phyloP scores from a whole-genome alignment of 2,888 invertebrate species.

The Eucera pruinosa region DNA sequence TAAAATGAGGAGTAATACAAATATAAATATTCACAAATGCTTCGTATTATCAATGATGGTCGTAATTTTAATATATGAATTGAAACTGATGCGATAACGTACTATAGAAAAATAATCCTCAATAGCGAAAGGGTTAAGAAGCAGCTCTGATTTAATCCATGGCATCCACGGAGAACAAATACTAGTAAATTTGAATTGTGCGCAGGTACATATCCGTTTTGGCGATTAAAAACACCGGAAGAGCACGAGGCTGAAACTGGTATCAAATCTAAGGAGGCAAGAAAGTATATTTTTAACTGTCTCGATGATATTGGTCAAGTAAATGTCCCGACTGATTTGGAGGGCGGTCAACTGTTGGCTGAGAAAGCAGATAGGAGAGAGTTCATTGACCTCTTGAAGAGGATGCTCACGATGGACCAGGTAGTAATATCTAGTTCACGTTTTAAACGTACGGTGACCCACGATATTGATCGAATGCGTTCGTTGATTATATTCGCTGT shows the following conservation, averaged over 20 bases:
- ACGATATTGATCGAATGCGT: no score
- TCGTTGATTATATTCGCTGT: no score
- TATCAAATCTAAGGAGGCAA: conserved; percentile 99
- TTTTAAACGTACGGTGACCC: conserved; percentile 23
- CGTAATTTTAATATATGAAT: no score
- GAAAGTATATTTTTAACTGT: conserved; percentile 99
- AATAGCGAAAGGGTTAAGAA: no score
- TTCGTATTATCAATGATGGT: no score
- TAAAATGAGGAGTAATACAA: no score
- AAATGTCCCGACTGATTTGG: conserved; percentile 98
- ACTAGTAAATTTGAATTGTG: not conserved
- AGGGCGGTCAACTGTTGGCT: conserved; percentile 97
- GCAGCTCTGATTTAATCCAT: no score
- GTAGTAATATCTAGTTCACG: conserved; percentile 86
- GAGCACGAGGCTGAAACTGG: conserved; percentile 99
- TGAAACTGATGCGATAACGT: no score
- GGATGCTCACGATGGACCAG: conserved; percentile 99
- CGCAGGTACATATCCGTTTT: conserved; percentile 90
- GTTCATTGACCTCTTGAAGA: conserved; percentile 98
- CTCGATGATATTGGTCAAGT: conserved; percentile 99
- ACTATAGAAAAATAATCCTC: no score
- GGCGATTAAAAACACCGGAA: conserved; percentile 96
- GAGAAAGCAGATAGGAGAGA: conserved; percentile 99
- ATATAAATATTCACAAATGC: no score
- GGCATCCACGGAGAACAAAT: not conserved